These are phyloP conservation scores for Eupleurogrammus muticus DNA, from an alignment of 2,797 vertebrate genomes.

Conservation along the genomic window DNA sequence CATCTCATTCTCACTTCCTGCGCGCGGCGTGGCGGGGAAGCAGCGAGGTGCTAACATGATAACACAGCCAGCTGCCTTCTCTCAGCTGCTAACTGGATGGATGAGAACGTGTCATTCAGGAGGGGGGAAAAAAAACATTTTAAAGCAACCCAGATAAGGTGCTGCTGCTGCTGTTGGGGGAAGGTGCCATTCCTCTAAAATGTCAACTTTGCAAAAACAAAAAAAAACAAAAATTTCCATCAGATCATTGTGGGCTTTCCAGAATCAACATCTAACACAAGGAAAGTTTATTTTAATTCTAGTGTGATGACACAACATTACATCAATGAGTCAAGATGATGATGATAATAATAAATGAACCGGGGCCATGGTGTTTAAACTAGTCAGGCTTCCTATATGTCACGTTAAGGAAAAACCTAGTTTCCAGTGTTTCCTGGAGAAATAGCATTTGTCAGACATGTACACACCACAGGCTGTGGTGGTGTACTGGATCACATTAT, in stretches of 20 bases:
- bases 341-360: too few species aligned
- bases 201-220: background rate
- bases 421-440: too few species aligned
- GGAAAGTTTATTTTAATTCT: background rate
- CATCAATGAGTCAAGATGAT: too few species aligned
- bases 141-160: constrained; percentile 5
- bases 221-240: too few species aligned
- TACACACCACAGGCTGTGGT: too few species aligned
- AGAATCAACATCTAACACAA: background rate
- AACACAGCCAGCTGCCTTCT: constrained; percentile 51
- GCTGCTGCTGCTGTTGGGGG: constrained; percentile 7
- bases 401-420: background rate
- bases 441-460: too few species aligned
- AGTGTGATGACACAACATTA: background rate
- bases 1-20: constrained; percentile 62
- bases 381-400: background rate
- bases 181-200: constrained; percentile 11
- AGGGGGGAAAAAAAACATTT: constrained; percentile 3
- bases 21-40: constrained; percentile 33
- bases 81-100: constrained; percentile 23
- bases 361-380: too few species aligned
- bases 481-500: too few species aligned
- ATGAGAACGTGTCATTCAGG: constrained; percentile 11
- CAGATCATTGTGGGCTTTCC: background rate
- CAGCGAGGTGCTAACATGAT: constrained; percentile 52